These are phyloP conservation scores for Leptobrachium leishanense DNA, from an alignment of 2,113 vertebrate genomes.

Conservation along the genomic window DNA sequence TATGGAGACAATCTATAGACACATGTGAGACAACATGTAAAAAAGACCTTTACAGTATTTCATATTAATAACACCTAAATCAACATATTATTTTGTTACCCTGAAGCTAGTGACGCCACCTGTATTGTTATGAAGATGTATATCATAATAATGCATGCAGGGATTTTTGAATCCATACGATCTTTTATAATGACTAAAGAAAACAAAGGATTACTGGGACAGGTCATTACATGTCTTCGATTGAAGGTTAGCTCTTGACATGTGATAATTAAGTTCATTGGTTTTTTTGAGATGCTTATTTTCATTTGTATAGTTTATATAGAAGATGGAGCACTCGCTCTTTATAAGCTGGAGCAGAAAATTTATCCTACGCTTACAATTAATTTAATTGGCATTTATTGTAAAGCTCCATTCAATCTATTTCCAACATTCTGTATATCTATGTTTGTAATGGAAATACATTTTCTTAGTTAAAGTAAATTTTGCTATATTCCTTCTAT, in stretches of 20 bases:
- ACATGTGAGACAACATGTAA: too few relatives aligned
- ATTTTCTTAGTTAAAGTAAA: too few relatives aligned
- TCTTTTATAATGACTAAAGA: constrained; percentile 10
- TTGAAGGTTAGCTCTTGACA: not conserved
- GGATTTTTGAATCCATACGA: constrained; percentile 16
- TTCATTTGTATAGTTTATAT: not conserved
- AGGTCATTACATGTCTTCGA: constrained; percentile 4
- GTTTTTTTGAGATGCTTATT: not conserved
- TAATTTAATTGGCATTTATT: too few relatives aligned
- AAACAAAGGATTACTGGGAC: constrained; percentile 10
- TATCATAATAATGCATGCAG: not conserved
- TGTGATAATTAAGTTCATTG: constrained; percentile 1
- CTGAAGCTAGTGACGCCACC: not conserved
- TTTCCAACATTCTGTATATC: too few relatives aligned
- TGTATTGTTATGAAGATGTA: not conserved
- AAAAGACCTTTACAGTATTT: not conserved
- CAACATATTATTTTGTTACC: not conserved
- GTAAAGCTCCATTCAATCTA: too few relatives aligned
- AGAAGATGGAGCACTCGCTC: not conserved
- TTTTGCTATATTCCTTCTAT: too few relatives aligned
- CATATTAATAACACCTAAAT: not conserved
- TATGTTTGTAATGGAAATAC: too few relatives aligned
- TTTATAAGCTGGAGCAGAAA: not conserved
- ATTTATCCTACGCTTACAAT: too few relatives aligned
- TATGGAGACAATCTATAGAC: too few relatives aligned